Base-by-base conservation (phyloP, 1,140 invertebrate genomes). In the Drosophila ficusphila region DNA sequence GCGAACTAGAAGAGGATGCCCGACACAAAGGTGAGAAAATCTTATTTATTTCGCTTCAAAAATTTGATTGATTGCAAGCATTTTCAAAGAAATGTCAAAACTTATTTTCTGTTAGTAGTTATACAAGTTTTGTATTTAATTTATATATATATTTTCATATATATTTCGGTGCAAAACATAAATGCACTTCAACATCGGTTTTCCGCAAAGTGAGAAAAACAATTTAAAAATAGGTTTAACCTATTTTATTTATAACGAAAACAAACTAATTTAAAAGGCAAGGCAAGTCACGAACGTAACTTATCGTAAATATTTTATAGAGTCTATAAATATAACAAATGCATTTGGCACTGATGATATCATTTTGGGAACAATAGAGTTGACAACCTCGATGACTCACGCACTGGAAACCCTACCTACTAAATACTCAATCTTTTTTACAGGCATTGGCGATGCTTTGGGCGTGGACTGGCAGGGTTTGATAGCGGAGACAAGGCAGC, bases 401-500 rank as follows among this genome's bases (percentile, higher is more conserved):
- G 0, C 31, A 0, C 31, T n/a, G n/a, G 4, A 14, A 12, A 34
- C 9, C n/a, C 12, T 3, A 5, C n/a, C 16, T 47, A 21, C 8
- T 60, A 4, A 36, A 21, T 12, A 33, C 27, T 18, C 9, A 12
- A 16, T 27, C 53, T 6, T 8, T 19, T 41, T 65, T 36, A 7
- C 62, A 90, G 96, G 96, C 54, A 94, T 97, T 54, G 96, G 96
- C 11, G 97, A 97, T 92, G 96, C 96, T 12, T 90, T 98, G 8
- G 96, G 97, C n/a, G 97, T 98, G 1, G 97, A 98, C 91, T 98
- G 97, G 97, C 95, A 97, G 23, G 96, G 96, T 91, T 92, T 98
- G 8, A 95, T 97, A 0, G 95, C 95, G 1, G 96, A 97, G 91
- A 95, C 95, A 8, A 94, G 94, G 25, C 93, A 94, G 4, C 93